These are phyloP conservation scores for Pangasianodon hypophthalmus DNA, from an alignment of 2,113 vertebrate genomes.

Conservation along the genomic window DNA sequence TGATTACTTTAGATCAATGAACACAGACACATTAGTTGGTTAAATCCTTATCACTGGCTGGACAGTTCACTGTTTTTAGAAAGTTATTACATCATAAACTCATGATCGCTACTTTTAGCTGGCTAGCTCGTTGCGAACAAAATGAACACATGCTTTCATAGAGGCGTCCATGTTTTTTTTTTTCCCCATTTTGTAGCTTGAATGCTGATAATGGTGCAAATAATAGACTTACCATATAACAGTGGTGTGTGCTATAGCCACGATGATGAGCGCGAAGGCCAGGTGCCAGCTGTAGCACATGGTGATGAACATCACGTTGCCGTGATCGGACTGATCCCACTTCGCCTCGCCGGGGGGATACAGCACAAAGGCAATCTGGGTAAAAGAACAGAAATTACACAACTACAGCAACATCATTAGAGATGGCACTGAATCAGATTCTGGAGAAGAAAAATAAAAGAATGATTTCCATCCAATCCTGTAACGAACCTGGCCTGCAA, in stretches of 20 bases:
- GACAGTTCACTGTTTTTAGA: too few species aligned
- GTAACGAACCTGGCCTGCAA: not conserved
- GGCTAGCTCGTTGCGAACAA: not conserved
- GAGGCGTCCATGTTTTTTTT: not conserved
- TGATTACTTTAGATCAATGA: not conserved
- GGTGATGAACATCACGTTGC: slow-evolving; percentile 86
- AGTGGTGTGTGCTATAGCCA: slow-evolving; percentile 77
- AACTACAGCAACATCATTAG: not conserved
- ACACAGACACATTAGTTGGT: not conserved
- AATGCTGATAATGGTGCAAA: not conserved
- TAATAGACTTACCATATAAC: slow-evolving; percentile 81
- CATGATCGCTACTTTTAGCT: not conserved
- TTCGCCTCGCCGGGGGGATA: slow-evolving; percentile 81
- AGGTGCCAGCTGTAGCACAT: slow-evolving; percentile 95
- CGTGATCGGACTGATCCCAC: slow-evolving; percentile 85
- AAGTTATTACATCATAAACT: not conserved
- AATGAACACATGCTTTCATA: not conserved
- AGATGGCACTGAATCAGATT: not conserved
- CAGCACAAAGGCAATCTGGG: slow-evolving; percentile 90
- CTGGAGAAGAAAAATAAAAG: not conserved
- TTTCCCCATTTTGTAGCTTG: not conserved
- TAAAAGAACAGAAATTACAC: not conserved
- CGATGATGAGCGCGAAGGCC: slow-evolving; percentile 76
- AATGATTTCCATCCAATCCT: not conserved
- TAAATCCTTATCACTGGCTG: not conserved